Evolutionary conservation across 30 jellyfish, hydroid and myxozoan species (phyloP).

Genomic region (Rhopilema esculentum): DNA sequence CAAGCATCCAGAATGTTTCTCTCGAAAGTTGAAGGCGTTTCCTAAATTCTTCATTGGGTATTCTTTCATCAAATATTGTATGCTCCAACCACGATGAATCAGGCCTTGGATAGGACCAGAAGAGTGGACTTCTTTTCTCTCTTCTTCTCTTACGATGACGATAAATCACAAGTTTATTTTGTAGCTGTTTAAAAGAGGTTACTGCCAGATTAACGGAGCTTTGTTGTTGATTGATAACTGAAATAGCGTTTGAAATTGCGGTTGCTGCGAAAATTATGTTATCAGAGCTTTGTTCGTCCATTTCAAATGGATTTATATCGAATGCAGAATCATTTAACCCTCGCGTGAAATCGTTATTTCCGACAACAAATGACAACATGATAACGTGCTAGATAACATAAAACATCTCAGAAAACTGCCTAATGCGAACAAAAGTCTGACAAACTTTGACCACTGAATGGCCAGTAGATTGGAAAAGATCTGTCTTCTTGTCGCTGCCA

Average conservation of each 20-base stretch:
- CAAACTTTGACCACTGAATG: too few relatives aligned
- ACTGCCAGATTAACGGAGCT: neutral
- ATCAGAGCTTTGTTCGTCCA: neutral
- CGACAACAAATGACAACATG: too few relatives aligned
- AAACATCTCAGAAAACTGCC: too few relatives aligned
- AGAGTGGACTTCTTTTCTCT: neutral
- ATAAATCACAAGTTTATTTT: neutral
- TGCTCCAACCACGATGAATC: conserved; percentile 24
- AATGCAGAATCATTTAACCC: too few relatives aligned
- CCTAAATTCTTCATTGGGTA: conserved; percentile 13
- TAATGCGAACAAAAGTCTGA: too few relatives aligned
- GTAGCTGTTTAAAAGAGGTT: neutral
- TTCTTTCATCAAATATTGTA: neutral
- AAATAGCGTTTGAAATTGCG: neutral
- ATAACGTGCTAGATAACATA: too few relatives aligned
- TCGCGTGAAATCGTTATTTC: too few relatives aligned
- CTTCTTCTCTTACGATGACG: neutral
- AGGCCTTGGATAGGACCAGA: conserved; percentile 18
- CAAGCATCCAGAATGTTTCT: conserved; percentile 24
- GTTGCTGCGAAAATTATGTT: neutral
- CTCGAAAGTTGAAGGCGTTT: neutral
- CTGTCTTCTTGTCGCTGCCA: too few relatives aligned
- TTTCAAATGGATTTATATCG: too few relatives aligned
- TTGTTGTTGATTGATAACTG: neutral
- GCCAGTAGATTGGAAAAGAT: too few relatives aligned